phyloP scores from a whole-genome alignment of 1,140 invertebrate species.

The Stegodyphus dumicola region DNA sequence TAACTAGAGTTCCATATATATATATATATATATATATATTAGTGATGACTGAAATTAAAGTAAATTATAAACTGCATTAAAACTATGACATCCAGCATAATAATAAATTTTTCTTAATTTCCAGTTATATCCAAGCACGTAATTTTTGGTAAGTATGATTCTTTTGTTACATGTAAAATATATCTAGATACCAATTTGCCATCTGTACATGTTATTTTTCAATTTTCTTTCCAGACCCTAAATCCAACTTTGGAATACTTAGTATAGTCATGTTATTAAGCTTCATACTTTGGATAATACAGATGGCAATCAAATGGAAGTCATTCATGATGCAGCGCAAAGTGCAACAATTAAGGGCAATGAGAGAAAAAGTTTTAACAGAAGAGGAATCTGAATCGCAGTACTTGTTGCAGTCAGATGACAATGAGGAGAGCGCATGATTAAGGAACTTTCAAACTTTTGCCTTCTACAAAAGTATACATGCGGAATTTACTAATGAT shows the following conservation, averaged over 20 bases:
- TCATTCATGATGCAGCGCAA: constrained; percentile 20
- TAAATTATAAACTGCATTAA: background rate
- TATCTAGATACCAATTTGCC: background rate
- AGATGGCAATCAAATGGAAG: constrained; percentile 13
- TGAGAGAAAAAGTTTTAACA: background rate
- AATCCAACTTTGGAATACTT: constrained; percentile 24
- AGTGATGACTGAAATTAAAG: no score
- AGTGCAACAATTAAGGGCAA: background rate
- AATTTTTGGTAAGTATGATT: constrained; percentile 31
- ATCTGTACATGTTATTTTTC: background rate
- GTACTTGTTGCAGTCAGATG: background rate
- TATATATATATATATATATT: no score
- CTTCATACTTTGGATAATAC: constrained; percentile 20
- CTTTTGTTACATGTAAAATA: background rate
- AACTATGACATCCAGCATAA: background rate
- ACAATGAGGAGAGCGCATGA: background rate
- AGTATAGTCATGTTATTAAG: constrained; percentile 19
- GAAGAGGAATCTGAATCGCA: background rate
- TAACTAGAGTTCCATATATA: no score
- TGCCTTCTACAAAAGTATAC: no score
- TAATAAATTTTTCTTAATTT: constrained; percentile 11
- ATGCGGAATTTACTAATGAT: no score
- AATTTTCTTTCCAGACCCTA: constrained; percentile 14
- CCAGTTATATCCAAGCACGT: constrained; percentile 19
- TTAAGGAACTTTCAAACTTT: no score